These are phyloP conservation scores for Teleopsis dalmanni DNA, from an alignment of 1,140 invertebrate species.

Conservation along the genomic window DNA sequence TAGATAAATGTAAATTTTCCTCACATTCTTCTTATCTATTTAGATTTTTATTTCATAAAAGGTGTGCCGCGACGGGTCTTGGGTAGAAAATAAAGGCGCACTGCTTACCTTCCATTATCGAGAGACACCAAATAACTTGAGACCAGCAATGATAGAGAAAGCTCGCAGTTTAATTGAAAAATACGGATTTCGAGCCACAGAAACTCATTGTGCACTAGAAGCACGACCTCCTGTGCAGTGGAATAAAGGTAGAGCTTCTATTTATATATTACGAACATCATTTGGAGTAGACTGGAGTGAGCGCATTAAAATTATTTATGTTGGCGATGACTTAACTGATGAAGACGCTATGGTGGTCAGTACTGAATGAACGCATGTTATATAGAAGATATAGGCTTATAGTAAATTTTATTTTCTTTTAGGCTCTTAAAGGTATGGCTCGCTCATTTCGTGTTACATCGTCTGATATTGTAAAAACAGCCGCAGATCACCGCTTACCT, in stretches of 20 bases:
- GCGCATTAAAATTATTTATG: slow-evolving; percentile 81
- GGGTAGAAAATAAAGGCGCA: slow-evolving; percentile 87
- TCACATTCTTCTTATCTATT: too few relatives aligned
- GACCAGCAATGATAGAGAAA: slow-evolving; percentile 57
- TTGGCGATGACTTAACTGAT: slow-evolving; percentile 82
- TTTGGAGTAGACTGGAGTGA: slow-evolving; percentile 89
- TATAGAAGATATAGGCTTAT: background rate
- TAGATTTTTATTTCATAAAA: slow-evolving; percentile 24
- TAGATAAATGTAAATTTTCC: too few relatives aligned
- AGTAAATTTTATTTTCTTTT: slow-evolving; percentile 14
- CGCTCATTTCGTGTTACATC: slow-evolving; percentile 81
- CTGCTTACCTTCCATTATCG: slow-evolving; percentile 82
- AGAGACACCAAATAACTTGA: slow-evolving; percentile 62
- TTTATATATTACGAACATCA: slow-evolving; percentile 80
- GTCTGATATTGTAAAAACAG: slow-evolving; percentile 76
- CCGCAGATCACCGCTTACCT: slow-evolving; percentile 74
- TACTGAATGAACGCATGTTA: slow-evolving; percentile 2
- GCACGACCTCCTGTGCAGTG: slow-evolving; percentile 82
- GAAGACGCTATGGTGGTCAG: slow-evolving; percentile 84
- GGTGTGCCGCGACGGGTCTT: slow-evolving; percentile 78
- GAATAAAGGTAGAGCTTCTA: slow-evolving; percentile 83
- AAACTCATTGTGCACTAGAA: slow-evolving; percentile 77
- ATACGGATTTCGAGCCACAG: slow-evolving; percentile 66
- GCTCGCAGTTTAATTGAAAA: slow-evolving; percentile 65
- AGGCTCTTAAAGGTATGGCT: slow-evolving; percentile 83